A percentile compares a stretch with the other conserved stretches of the same genome.
phyloP scores from a whole-genome alignment of 2,888 invertebrate species.

The Creontiades dilutus region DNA sequence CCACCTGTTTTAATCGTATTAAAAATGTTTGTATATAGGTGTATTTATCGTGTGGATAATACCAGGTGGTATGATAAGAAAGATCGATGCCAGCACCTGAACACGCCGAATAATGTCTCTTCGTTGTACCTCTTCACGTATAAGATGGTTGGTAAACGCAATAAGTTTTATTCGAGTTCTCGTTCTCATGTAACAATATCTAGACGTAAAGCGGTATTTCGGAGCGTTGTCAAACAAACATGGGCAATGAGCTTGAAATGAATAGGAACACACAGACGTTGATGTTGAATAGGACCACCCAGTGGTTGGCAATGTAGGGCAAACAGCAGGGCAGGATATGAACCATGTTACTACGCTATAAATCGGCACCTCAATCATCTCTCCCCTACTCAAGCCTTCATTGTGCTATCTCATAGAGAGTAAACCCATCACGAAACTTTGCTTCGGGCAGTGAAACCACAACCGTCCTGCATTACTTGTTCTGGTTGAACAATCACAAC shows the following conservation, averaged over 20 bases:
- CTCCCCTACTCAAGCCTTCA: slow-evolving; percentile 47
- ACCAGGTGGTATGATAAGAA: no score
- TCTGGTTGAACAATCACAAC: no score
- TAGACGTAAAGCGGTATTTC: neutral
- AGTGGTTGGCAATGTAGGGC: slow-evolving; percentile 50
- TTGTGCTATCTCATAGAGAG: neutral
- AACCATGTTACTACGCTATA: slow-evolving; percentile 45
- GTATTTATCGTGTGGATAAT: no score
- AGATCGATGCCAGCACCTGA: no score
- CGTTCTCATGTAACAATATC: no score
- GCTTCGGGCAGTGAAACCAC: neutral
- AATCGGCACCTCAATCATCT: slow-evolving; percentile 51
- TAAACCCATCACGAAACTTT: neutral
- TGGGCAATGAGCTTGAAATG: slow-evolving; percentile 14
- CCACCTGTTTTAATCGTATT: no score
- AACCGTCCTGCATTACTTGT: no score
- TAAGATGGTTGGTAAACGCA: no score
- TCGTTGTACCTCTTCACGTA: no score
- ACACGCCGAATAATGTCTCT: no score
- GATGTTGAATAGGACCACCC: neutral
- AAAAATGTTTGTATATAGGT: no score
- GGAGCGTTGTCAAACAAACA: neutral
- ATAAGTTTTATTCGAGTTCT: no score
- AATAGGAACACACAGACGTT: neutral
- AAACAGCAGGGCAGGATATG: slow-evolving; percentile 48